These are phyloP conservation scores for Meandrina meandrites DNA, from an alignment of 92 coral and sea anemone species.

Conservation along the genomic window DNA sequence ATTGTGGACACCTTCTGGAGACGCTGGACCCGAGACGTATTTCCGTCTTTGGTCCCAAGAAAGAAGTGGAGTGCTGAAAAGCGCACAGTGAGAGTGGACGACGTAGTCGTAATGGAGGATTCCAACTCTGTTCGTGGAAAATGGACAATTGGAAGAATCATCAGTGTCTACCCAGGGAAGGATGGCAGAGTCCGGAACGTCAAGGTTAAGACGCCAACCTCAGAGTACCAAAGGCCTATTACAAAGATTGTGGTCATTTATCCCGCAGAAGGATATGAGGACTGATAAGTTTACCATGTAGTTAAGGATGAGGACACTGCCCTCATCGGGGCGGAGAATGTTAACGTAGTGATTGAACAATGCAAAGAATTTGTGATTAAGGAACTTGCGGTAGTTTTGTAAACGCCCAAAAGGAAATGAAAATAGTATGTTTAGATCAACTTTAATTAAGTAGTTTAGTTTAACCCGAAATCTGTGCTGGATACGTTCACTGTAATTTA, in stretches of 20 bases:
- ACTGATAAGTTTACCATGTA: conserved; percentile 9
- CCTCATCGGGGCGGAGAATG: conserved; percentile 42
- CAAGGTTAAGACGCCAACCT: conserved; percentile 30
- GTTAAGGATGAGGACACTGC: conserved; percentile 34
- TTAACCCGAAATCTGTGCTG: neutral
- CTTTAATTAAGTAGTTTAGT: neutral
- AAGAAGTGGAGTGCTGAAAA: conserved; percentile 66
- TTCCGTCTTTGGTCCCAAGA: conserved; percentile 62
- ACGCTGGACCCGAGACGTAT: conserved; percentile 70
- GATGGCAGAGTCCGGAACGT: conserved; percentile 61
- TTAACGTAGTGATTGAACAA: conserved; percentile 13
- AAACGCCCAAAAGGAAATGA: neutral
- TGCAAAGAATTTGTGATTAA: neutral
- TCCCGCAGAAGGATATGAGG: conserved; percentile 47
- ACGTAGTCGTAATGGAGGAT: conserved; percentile 63
- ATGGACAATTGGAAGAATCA: conserved; percentile 64
- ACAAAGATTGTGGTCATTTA: conserved; percentile 51
- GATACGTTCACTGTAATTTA: neutral
- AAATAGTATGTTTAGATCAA: neutral
- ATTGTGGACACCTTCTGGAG: conserved; percentile 74
- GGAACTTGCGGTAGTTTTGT: neutral
- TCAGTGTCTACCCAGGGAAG: conserved; percentile 57
- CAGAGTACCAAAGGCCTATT: conserved; percentile 49
- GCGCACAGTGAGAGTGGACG: conserved; percentile 54
- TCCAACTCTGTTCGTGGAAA: conserved; percentile 63